Evolutionary conservation across 2,113 vertebrate species (phyloP), one percentile per base, ranked within the genome.

Genomic region (Campylomormyrus tamandua): DNA sequence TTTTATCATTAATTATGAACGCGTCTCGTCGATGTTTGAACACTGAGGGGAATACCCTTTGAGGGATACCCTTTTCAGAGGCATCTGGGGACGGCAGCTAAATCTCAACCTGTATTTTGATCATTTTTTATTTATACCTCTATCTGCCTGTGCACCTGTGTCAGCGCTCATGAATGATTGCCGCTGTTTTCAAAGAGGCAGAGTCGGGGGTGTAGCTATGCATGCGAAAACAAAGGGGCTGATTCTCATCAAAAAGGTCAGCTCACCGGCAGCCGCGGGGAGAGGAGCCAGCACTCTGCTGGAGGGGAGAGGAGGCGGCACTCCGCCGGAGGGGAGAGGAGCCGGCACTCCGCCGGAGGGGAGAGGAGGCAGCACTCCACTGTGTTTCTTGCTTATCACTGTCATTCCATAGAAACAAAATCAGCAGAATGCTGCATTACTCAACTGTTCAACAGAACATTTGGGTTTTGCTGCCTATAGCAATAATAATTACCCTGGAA

Each of bases 91-190:
- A 77, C 35, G 24, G 27, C 56, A n/a, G n/a, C n/a, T n/a, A n/a
- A n/a, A n/a, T n/a, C n/a, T n/a, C n/a, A 58, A 31, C 46, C 50
- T 49, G 4, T 13, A 70, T 17, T 19, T 11, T 7, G 3, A 52
- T 83, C 3, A 89, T 89, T 80, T 24, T 53, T 89, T 39, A 89
- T 89, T 89, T 35, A 89, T 89, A 52, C 11, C 62, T 56, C 88
- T 56, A 45, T 89, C 27, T 39, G 42, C 49, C 77, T 45, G 2
- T 70, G 19, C 21, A 56, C 35, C 77, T 45, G 2, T 46, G 19
- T 50, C 58, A 21, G 45, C n/a, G 3, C n/a, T 89, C 42, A 89
- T 24, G 62, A 13, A 31, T 85, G 45, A 85, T 56, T 88, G 39
- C 52, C 10, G 52, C 52, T 24, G 19, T 24, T 88, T 45, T 62